A percentile compares a stretch with the other conserved stretches of the same genome.
Evolutionary conservation across 2,888 invertebrate genomes (phyloP).

Genomic region (Platerodrilus igneus): DNA sequence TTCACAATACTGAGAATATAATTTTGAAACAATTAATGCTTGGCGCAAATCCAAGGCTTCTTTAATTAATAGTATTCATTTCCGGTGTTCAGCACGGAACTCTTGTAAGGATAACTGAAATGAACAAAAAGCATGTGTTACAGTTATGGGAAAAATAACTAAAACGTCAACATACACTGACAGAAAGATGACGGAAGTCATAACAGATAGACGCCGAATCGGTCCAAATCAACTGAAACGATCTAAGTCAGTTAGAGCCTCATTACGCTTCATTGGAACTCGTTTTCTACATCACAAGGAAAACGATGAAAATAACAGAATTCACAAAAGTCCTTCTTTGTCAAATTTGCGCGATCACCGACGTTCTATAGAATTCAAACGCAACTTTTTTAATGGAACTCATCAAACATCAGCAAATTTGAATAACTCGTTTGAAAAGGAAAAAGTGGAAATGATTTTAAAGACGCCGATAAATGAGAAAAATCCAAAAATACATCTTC

Average conservation of each 20-base stretch:
- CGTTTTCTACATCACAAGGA: constrained; percentile 49
- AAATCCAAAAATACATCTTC: constrained; percentile 22
- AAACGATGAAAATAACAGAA: constrained; percentile 27
- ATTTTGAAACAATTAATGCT: too few species aligned
- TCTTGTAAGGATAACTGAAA: too few species aligned
- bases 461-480: constrained; percentile 40
- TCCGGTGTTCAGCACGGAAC: too few species aligned
- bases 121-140: too few species aligned
- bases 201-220: constrained; percentile 40
- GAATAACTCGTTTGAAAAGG: constrained; percentile 18
- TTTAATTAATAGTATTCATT: too few species aligned
- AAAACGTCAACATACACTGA: constrained; percentile 21
- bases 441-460: constrained; percentile 38
- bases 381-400: constrained; percentile 19
- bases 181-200: constrained; percentile 42
- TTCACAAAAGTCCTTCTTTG: constrained; percentile 38
- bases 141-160: constrained; percentile 41
- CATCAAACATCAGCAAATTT: constrained; percentile 12
- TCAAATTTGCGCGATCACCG: constrained; percentile 32
- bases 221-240: constrained; percentile 47
- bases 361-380: constrained; percentile 22
- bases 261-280: constrained; percentile 61
- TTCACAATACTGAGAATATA: too few species aligned
- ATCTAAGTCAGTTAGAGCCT: constrained; percentile 66
- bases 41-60: too few species aligned